Conservation (phyloP, 2,113 vertebrate genomes). For the Terrapene triunguis region DNA sequence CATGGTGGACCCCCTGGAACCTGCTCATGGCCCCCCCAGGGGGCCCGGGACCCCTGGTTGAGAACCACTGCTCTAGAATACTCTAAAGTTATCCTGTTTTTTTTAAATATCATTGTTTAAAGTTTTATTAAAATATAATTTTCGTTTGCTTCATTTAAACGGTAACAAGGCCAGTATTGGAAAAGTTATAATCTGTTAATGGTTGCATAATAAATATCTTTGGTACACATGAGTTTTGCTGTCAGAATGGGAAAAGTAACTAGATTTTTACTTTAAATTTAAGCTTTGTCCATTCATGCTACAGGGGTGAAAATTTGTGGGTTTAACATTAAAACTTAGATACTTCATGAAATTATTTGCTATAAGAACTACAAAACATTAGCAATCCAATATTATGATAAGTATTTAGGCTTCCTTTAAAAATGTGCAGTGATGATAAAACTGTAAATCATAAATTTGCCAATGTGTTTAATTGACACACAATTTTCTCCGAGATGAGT, state of each 20-base stretch:
- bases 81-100: background rate
- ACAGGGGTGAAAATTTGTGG: background rate
- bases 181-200: background rate
- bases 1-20: too few species aligned
- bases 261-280: background rate
- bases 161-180: background rate
- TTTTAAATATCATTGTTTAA: background rate
- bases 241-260: background rate
- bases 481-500: background rate
- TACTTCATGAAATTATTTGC: background rate
- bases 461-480: background rate
- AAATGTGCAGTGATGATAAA: background rate
- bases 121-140: background rate
- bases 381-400: background rate
- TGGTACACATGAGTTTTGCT: background rate
- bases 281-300: background rate
- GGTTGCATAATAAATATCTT: background rate
- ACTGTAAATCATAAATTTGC: background rate
- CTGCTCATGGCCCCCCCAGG: too few species aligned
- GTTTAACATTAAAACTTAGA: background rate
- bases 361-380: background rate
- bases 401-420: background rate
- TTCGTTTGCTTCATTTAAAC: background rate
- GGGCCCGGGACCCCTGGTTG: too few species aligned
- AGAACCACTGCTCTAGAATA: background rate